phyloP scores from a whole-genome alignment of 2,888 invertebrate species.

The Didymodactylos carnosus region DNA sequence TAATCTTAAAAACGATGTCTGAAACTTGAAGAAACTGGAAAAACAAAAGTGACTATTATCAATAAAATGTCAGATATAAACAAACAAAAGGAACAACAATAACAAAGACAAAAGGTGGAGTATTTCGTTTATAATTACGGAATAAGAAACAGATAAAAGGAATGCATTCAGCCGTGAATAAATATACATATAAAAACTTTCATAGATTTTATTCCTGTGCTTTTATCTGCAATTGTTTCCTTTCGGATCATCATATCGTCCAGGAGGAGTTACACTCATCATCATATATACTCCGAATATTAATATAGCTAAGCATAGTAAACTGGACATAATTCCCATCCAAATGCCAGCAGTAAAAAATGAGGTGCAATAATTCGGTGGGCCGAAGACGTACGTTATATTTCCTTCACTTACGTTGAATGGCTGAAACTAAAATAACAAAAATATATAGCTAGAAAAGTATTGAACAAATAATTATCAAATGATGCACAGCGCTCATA shows the following conservation, averaged over 20 bases:
- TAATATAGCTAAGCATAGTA: slow-evolving; percentile 57
- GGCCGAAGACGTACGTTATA: slow-evolving; percentile 40
- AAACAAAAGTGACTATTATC: no score
- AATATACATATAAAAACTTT: no score
- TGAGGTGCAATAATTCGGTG: slow-evolving; percentile 66
- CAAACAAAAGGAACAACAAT: no score
- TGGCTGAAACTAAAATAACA: background rate
- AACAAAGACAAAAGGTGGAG: no score
- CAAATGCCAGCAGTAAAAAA: slow-evolving; percentile 81
- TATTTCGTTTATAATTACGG: no score
- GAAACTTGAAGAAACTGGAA: no score
- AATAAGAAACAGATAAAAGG: background rate
- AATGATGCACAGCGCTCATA: background rate
- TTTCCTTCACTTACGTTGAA: background rate
- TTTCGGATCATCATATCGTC: slow-evolving; percentile 91
- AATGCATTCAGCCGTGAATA: no score
- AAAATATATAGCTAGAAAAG: background rate
- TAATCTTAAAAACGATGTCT: no score
- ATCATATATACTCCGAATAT: slow-evolving; percentile 71
- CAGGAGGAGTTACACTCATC: slow-evolving; percentile 82
- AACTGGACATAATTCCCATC: slow-evolving; percentile 62
- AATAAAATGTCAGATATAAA: no score
- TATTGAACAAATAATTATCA: background rate
- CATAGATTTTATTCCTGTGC: slow-evolving; percentile 25
- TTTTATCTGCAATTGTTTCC: slow-evolving; percentile 59